Evolutionary conservation across 2,113 vertebrate genomes (phyloP).

Genomic region (Peromyscus polionotus): DNA sequence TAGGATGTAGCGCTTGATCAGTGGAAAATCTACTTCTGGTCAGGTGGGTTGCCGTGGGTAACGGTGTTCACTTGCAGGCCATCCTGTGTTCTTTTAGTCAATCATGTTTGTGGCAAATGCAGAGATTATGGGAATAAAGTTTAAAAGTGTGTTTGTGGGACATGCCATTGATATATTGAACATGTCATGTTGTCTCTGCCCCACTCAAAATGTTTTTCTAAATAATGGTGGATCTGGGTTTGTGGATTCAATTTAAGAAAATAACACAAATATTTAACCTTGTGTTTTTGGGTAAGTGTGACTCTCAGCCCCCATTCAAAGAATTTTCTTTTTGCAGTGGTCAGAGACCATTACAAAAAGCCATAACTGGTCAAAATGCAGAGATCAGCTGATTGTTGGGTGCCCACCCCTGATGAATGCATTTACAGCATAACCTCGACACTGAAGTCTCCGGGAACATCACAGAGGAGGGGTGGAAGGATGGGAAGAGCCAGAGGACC

Average conservation of each 20-base stretch:
- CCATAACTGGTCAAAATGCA: neutral
- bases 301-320: neutral
- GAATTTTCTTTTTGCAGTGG: neutral
- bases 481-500: neutral
- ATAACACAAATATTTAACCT: neutral
- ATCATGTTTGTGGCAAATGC: no score
- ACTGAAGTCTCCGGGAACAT: neutral
- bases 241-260: constrained; percentile 12
- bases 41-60: neutral
- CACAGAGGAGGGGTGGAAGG: neutral
- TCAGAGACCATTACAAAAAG: neutral
- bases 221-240: neutral
- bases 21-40: neutral
- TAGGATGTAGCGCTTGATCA: neutral
- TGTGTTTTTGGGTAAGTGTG: neutral
- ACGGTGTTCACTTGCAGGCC: neutral
- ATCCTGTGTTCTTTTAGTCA: neutral
- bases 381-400: neutral
- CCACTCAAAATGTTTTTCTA: neutral
- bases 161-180: neutral
- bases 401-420: neutral
- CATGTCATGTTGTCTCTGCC: neutral
- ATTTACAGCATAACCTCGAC: neutral
- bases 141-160: neutral
- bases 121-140: neutral